Evolutionary conservation across 2,797 vertebrate genomes (phyloP), one percentile per base, ranked within the genome.

Genomic region (Neostethus bicornis): DNA sequence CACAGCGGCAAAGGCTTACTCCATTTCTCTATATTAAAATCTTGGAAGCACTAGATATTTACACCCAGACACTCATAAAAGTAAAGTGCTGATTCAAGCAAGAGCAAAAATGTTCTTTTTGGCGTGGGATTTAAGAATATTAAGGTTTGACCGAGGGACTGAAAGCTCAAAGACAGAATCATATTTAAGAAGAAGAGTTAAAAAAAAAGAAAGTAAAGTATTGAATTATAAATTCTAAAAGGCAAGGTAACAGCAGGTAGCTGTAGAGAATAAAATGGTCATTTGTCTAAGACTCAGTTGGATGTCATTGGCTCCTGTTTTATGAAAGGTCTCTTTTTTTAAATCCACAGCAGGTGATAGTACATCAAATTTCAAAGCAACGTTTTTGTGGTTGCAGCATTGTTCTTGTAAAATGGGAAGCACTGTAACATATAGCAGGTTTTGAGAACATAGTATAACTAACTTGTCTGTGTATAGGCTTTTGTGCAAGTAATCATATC

Each of bases 31-130:
- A 37, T 35, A 55, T 64, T 50, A 52, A 19, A 51, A 59, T 61
- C 21, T 62, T 19, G 21, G 9, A 55, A 55, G 16, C 66, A 34
- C 61, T 32, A 61, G 32, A 28, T 9, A 29, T 7, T 16, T n/a
- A 26, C 11, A 21, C 29, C 16, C 25, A 32, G 6, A 6, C 48
- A 56, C 49, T 54, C 25, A 50, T 32, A 52, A 52, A 38, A 67
- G 45, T 57, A 5, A 29, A 85, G 57, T 77, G 84, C 79, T 84
- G 84, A 86, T 74, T 43, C n/a, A 2, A 42, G 24, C 43, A 70
- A 79, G 44, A 19, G 45, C 51, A 43, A 75, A 81, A n/a, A n/a
- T n/a, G n/a, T n/a, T n/a, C n/a, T n/a, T n/a, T n/a, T n/a, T n/a
- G n/a, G n/a, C n/a, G n/a, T n/a, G n/a, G n/a, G n/a, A n/a, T n/a